A percentile compares a stretch with the other conserved stretches of the same genome.
Conservation (phyloP, 1,140 invertebrate genomes). For the Bombus breviceps region DNA sequence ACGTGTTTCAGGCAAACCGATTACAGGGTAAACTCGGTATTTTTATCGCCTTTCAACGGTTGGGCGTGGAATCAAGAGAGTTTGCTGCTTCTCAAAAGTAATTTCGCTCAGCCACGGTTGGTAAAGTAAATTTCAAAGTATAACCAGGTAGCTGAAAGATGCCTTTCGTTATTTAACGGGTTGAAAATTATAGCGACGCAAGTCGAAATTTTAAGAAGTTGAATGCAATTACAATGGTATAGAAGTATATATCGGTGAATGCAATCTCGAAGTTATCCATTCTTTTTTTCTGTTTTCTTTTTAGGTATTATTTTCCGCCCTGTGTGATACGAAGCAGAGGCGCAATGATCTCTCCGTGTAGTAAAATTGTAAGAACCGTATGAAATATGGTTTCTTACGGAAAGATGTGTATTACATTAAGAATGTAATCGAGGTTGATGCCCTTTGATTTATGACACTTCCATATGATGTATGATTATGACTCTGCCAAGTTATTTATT, state of each 20-base stretch:
- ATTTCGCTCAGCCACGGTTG: neutral
- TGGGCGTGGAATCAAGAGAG: neutral
- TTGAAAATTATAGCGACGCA: no score
- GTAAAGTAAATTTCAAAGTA: neutral
- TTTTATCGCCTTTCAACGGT: neutral
- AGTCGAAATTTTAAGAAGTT: no score
- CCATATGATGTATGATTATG: slow-evolving; percentile 10
- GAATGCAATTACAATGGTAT: neutral
- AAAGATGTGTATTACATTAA: neutral
- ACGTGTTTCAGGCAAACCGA: slow-evolving; percentile 2
- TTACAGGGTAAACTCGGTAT: neutral
- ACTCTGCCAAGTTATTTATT: slow-evolving; percentile 19
- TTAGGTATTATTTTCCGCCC: neutral
- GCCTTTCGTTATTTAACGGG: no score
- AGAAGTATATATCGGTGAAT: no score
- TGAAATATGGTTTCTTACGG: slow-evolving; percentile 1
- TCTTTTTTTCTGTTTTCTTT: neutral
- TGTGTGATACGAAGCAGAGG: neutral
- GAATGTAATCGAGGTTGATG: neutral
- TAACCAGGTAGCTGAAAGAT: neutral
- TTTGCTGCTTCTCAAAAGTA: neutral
- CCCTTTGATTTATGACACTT: slow-evolving; percentile 16
- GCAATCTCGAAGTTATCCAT: no score
- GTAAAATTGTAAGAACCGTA: neutral
- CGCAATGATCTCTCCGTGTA: neutral